Evolutionary conservation across 2,888 invertebrate genomes (phyloP).

Genomic region (Ophion ventricosus): DNA sequence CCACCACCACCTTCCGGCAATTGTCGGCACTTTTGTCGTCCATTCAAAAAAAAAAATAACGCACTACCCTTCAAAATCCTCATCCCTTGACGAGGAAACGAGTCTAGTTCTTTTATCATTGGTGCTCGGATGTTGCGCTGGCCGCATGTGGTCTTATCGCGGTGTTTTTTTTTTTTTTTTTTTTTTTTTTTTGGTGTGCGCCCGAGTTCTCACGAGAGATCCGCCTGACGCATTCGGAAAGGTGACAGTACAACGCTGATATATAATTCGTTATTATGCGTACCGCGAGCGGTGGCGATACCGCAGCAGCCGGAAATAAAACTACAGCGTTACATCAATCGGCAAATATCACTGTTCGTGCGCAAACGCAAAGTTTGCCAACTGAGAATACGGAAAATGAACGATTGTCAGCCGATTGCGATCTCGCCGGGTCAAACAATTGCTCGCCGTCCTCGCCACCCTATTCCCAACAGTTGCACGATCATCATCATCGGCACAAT

Average conservation of each 20-base stretch:
- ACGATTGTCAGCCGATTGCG: conserved; percentile 70
- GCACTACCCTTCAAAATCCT: too few species aligned
- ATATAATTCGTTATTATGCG: conserved; percentile 63
- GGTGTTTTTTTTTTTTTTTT: too few species aligned
- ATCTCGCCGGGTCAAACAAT: conserved; percentile 67
- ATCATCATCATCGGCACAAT: conserved; percentile 64
- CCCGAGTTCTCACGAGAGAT: neutral
- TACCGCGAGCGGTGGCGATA: conserved; percentile 61
- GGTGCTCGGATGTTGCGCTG: too few species aligned
- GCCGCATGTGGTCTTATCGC: too few species aligned
- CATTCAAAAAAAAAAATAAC: too few species aligned
- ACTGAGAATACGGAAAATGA: conserved; percentile 78
- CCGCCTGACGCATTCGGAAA: neutral
- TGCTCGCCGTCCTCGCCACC: conserved; percentile 53
- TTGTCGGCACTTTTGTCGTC: too few species aligned
- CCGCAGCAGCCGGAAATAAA: conserved; percentile 62
- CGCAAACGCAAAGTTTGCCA: conserved; percentile 62
- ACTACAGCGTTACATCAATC: conserved; percentile 58
- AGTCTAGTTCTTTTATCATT: too few species aligned
- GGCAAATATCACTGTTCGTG: conserved; percentile 35
- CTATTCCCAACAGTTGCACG: conserved; percentile 67
- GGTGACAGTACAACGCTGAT: conserved; percentile 16
- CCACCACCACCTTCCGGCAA: neutral
- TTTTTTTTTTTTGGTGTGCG: too few species aligned
- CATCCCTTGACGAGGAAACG: too few species aligned